phyloP scores from a whole-genome alignment of 2,113 vertebrate species.

The Tapirus terrestris region DNA sequence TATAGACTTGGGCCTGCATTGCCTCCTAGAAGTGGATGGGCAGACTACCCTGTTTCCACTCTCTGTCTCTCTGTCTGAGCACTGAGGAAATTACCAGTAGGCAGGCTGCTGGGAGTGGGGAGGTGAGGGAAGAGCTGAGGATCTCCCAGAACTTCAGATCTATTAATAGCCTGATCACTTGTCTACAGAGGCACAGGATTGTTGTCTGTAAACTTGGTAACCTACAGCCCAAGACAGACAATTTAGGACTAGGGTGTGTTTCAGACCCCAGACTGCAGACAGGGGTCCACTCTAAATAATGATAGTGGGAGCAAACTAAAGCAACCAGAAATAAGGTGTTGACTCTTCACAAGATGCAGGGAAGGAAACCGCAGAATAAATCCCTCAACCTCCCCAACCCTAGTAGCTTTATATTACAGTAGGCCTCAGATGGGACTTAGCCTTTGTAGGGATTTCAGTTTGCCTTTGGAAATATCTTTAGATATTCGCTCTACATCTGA shows the following conservation, averaged over 20 bases:
- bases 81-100: slow-evolving; percentile 58
- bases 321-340: slow-evolving; percentile 3
- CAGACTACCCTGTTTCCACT: slow-evolving; percentile 64
- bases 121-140: background rate
- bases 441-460: background rate
- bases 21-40: slow-evolving; percentile 54
- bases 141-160: slow-evolving; percentile 61
- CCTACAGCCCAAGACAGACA: background rate
- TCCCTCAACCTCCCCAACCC: background rate
- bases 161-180: slow-evolving; percentile 63
- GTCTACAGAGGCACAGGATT: slow-evolving; percentile 36
- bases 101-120: background rate
- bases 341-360: background rate
- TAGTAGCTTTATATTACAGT: slow-evolving; percentile 26
- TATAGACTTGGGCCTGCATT: background rate
- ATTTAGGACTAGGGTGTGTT: background rate
- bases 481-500: background rate
- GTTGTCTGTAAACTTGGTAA: slow-evolving; percentile 71
- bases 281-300: background rate
- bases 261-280: background rate
- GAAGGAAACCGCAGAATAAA: slow-evolving; percentile 38
- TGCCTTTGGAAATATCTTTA: slow-evolving; percentile 50
- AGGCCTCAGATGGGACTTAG: background rate
- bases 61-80: slow-evolving; percentile 35
- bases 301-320: slow-evolving; percentile 42